Evolutionary conservation across 2,797 vertebrate genomes (phyloP).

Genomic region (Ptychadena robeensis): DNA sequence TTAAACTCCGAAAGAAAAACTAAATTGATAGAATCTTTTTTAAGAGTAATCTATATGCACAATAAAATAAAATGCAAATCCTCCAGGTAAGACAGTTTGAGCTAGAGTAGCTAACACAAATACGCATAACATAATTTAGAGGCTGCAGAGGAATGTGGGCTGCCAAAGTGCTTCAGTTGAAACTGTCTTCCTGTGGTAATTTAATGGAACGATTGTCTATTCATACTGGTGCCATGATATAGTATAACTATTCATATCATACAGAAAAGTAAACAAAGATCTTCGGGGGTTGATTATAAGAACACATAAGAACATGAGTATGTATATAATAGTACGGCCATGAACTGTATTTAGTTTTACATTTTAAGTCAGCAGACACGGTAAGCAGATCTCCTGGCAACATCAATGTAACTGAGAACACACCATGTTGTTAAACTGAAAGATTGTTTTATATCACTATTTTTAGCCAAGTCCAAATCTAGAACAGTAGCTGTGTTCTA

Average conservation of each 20-base stretch:
- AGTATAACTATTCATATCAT: conserved; percentile 26
- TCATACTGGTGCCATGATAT: conserved; percentile 24
- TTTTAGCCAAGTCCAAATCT: conserved; percentile 2
- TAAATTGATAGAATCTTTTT: too few species aligned
- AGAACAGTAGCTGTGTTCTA: background rate
- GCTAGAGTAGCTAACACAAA: background rate
- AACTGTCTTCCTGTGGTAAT: conserved; percentile 1
- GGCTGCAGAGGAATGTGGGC: background rate
- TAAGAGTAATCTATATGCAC: background rate
- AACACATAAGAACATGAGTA: too few species aligned
- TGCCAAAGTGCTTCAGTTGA: background rate
- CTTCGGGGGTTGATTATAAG: conserved; percentile 9
- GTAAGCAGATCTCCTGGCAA: background rate
- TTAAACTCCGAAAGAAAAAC: too few species aligned
- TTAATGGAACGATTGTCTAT: conserved; percentile 34
- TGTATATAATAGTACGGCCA: background rate
- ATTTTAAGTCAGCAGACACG: background rate
- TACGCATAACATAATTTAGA: background rate
- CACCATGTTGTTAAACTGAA: conserved; percentile 23
- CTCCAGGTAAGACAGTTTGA: background rate
- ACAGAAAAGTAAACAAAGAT: conserved; percentile 23
- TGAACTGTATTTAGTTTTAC: background rate
- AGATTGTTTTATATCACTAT: conserved; percentile 16
- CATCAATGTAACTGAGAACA: background rate
- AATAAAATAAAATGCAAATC: background rate